These are phyloP conservation scores for Thermophis baileyi DNA, from an alignment of 2,113 vertebrate genomes.

Conservation along the genomic window DNA sequence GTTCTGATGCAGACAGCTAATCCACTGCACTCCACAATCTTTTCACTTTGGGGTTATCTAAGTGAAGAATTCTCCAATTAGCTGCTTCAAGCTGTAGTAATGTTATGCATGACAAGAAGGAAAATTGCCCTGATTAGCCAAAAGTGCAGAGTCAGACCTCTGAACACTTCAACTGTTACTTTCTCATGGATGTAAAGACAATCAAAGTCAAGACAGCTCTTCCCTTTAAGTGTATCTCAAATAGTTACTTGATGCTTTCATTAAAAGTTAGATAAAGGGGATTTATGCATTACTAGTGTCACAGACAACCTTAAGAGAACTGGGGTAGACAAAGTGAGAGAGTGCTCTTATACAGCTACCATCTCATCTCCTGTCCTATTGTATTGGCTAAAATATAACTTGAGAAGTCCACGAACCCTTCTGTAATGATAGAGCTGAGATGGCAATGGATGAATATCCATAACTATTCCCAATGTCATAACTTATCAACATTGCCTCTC, in stretches of 20 bases:
- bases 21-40: constrained; percentile 52
- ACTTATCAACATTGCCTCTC: not conserved
- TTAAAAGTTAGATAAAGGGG: constrained; percentile 57
- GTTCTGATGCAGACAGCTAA: constrained; percentile 63
- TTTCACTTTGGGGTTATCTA: constrained; percentile 61
- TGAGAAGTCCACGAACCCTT: not conserved
- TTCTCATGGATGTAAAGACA: constrained; percentile 42
- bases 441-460: not conserved
- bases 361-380: not conserved
- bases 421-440: not conserved
- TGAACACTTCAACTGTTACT: constrained; percentile 44
- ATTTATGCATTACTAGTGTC: constrained; percentile 47
- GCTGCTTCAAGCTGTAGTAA: constrained; percentile 68
- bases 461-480: not conserved
- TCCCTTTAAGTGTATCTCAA: constrained; percentile 46
- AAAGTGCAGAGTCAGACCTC: constrained; percentile 64
- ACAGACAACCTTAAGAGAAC: constrained; percentile 3
- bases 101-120: constrained; percentile 67
- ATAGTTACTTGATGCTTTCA: constrained; percentile 47
- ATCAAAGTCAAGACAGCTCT: constrained; percentile 50
- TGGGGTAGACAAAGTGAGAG: not conserved
- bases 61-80: constrained; percentile 67
- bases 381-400: not conserved
- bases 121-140: constrained; percentile 66
- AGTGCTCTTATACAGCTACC: not conserved